Evolutionary conservation across 1,140 invertebrate genomes (phyloP).

Genomic region (Cydia pomonella): DNA sequence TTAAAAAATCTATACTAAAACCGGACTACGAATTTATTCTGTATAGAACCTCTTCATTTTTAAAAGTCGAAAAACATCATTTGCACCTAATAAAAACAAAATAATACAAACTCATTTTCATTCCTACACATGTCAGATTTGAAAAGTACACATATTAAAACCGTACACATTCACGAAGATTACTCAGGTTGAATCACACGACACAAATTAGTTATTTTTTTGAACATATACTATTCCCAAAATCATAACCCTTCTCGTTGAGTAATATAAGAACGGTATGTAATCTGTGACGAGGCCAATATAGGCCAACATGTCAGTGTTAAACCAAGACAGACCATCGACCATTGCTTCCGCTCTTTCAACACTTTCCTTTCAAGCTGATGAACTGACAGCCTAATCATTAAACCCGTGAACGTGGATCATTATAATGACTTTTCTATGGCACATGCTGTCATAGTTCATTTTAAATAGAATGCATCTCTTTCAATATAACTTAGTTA

Average conservation of each 20-base stretch:
- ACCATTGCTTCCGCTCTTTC: slow-evolving; percentile 2
- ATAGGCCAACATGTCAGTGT: neutral
- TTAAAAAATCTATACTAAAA: too few relatives aligned
- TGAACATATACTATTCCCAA: too few relatives aligned
- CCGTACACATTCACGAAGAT: too few relatives aligned
- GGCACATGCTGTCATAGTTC: neutral
- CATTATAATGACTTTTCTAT: neutral
- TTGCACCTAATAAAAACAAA: too few relatives aligned
- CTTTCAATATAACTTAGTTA: neutral
- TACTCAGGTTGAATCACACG: too few relatives aligned
- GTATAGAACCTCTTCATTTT: too few relatives aligned
- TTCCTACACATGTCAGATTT: too few relatives aligned
- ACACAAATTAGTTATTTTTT: too few relatives aligned
- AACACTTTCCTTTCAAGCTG: slow-evolving; percentile 8
- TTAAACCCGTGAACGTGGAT: neutral
- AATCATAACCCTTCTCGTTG: neutral
- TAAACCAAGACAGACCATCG: slow-evolving; percentile 4
- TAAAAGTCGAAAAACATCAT: too few relatives aligned
- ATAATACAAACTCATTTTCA: too few relatives aligned
- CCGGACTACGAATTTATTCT: too few relatives aligned
- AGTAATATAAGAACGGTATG: neutral
- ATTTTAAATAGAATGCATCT: neutral
- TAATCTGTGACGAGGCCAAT: neutral
- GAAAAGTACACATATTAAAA: too few relatives aligned
- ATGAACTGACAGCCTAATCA: slow-evolving; percentile 4